Conservation (phyloP, 2,888 invertebrate genomes). For the Tridacna crocea region DNA sequence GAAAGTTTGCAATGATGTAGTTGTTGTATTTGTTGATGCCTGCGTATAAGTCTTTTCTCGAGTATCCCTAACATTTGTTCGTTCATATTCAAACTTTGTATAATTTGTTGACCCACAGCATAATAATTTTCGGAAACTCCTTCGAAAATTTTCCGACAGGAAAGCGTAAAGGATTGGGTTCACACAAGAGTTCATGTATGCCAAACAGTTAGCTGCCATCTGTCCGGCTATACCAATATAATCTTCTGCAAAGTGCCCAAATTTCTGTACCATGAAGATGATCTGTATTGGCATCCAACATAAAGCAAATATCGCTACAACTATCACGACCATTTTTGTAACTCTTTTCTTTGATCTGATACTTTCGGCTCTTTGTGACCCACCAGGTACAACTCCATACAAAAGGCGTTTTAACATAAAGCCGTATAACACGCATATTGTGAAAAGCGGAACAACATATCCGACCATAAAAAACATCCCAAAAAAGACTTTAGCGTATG, state of each 20-base stretch:
- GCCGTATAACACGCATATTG: slow-evolving; percentile 94
- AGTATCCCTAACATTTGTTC: slow-evolving; percentile 68
- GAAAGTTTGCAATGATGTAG: slow-evolving; percentile 52
- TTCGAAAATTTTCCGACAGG: slow-evolving; percentile 96
- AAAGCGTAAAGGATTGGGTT: slow-evolving; percentile 98
- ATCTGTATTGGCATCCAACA: slow-evolving; percentile 98
- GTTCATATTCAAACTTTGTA: slow-evolving; percentile 75
- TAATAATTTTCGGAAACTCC: slow-evolving; percentile 89
- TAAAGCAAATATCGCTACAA: slow-evolving; percentile 95
- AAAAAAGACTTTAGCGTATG: slow-evolving; percentile 66
- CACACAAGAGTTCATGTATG: slow-evolving; percentile 97
- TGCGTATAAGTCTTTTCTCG: slow-evolving; percentile 39
- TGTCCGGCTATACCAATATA: slow-evolving; percentile 85
- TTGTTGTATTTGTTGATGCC: slow-evolving; percentile 40
- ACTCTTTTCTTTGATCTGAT: slow-evolving; percentile 94
- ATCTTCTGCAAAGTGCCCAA: slow-evolving; percentile 88
- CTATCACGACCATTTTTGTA: slow-evolving; percentile 95
- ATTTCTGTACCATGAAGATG: slow-evolving; percentile 88
- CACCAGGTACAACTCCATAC: slow-evolving; percentile 89
- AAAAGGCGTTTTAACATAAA: slow-evolving; percentile 95
- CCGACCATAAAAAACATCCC: slow-evolving; percentile 90
- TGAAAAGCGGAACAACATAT: slow-evolving; percentile 93
- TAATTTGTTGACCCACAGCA: slow-evolving; percentile 71
- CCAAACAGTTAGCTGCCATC: slow-evolving; percentile 85
- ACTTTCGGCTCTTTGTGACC: slow-evolving; percentile 91